These are phyloP conservation scores for Takifugu bimaculatus DNA, from an alignment of 2,113 vertebrate genomes.

Conservation along the genomic window DNA sequence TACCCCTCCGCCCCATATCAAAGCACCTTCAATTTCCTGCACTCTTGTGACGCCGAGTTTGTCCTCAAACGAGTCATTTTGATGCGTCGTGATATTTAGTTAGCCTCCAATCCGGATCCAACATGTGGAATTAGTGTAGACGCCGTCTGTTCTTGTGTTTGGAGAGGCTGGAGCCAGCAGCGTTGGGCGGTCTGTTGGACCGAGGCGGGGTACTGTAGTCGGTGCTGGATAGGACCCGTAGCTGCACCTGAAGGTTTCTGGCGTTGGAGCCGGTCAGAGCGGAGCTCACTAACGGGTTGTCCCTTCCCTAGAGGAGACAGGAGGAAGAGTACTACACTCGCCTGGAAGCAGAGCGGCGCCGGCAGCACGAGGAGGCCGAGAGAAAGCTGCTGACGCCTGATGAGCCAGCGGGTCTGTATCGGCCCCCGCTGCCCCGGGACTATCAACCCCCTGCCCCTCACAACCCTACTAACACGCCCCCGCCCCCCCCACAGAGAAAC, in stretches of 20 bases:
- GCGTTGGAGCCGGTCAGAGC: conserved; percentile 41
- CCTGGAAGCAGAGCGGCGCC: conserved; percentile 92
- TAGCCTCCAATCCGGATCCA: too few relatives aligned
- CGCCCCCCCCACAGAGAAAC: conserved; percentile 95
- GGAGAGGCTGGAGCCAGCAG: too few relatives aligned
- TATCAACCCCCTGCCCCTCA: conserved; percentile 84
- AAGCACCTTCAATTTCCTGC: too few relatives aligned
- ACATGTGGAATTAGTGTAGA: not conserved
- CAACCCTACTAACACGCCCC: conserved; percentile 80
- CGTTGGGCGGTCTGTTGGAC: too few relatives aligned
- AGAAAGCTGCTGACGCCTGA: conserved; percentile 91
- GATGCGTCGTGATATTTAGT: too few relatives aligned
- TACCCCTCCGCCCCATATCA: too few relatives aligned
- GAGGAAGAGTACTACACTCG: conserved; percentile 97
- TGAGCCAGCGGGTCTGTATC: conserved; percentile 91
- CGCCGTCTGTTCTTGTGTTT: not conserved
- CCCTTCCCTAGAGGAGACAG: conserved; percentile 90
- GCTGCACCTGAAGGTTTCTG: not conserved
- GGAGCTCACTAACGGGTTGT: conserved; percentile 73
- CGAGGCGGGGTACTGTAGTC: not conserved
- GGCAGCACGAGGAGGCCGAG: conserved; percentile 93
- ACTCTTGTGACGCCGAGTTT: too few relatives aligned
- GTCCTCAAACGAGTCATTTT: too few relatives aligned
- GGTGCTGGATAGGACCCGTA: not conserved
- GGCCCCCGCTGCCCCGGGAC: conserved; percentile 93